These are phyloP conservation scores for Amiota mariae DNA, from an alignment of 2,888 invertebrate genomes.

Conservation along the genomic window DNA sequence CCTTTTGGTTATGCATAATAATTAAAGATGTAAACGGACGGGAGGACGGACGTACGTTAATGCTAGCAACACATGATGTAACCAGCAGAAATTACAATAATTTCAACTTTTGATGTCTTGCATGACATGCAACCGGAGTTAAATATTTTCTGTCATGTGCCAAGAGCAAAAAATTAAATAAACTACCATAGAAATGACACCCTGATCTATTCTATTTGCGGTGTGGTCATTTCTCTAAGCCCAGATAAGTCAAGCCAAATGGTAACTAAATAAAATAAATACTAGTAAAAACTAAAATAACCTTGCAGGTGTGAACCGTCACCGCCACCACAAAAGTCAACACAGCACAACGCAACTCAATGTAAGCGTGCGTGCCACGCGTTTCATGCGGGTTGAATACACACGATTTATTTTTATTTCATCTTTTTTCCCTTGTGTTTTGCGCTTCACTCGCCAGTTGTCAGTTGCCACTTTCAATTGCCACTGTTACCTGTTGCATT, in stretches of 20 bases:
- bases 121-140: neutral
- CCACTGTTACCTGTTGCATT: no score
- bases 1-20: constrained; percentile 4
- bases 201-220: constrained; percentile 15
- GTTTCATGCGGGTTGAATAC: constrained; percentile 16
- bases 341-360: neutral
- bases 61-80: neutral
- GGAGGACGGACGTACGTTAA: neutral
- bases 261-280: no score
- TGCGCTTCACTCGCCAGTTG: no score
- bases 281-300: neutral
- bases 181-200: neutral
- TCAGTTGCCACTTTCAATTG: no score
- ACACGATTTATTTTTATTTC: neutral
- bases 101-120: neutral
- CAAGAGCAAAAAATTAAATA: constrained; percentile 3
- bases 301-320: constrained; percentile 21
- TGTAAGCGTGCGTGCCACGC: constrained; percentile 13
- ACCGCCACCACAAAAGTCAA: constrained; percentile 11
- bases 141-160: neutral
- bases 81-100: constrained; percentile 8
- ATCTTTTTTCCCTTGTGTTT: no score
- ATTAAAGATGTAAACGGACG: neutral
- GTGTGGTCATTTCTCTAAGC: constrained; percentile 4
- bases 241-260: neutral